These are phyloP conservation scores for Scartelaos histophorus DNA, from an alignment of 2,113 vertebrate species.

Conservation along the genomic window DNA sequence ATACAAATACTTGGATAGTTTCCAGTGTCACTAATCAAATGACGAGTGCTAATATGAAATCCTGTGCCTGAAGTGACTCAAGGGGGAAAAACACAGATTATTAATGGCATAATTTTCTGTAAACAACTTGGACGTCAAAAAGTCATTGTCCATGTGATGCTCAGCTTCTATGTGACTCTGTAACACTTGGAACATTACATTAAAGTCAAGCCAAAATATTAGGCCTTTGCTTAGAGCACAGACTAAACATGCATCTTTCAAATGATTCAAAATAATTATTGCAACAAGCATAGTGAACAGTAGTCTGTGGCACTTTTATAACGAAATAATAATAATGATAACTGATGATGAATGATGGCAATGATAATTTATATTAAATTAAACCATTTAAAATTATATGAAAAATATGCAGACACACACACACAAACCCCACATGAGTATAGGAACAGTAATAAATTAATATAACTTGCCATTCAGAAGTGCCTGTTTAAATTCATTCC, in stretches of 20 bases:
- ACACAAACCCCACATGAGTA: neutral
- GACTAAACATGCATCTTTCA: neutral
- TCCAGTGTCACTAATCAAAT: conserved; percentile 57
- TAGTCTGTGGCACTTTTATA: neutral
- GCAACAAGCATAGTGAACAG: neutral
- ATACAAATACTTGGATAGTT: conserved; percentile 59
- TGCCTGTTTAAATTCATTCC: conserved; percentile 22
- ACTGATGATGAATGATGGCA: too few relatives aligned
- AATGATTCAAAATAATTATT: too few relatives aligned
- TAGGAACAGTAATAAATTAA: conserved; percentile 1
- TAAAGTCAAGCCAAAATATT: neutral
- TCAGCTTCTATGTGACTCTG: neutral
- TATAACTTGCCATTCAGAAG: conserved; percentile 30
- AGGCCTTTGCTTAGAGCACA: neutral
- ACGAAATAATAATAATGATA: too few relatives aligned
- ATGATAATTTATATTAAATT: neutral
- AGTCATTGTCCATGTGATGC: neutral
- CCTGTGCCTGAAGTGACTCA: conserved; percentile 6
- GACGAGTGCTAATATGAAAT: conserved; percentile 57
- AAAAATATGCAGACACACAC: neutral
- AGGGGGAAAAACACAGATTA: neutral
- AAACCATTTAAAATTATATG: neutral
- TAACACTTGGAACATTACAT: neutral
- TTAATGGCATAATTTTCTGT: neutral
- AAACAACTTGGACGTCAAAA: neutral